Evolutionary conservation across 2,797 vertebrate species (phyloP), one percentile per base, ranked within the genome.

Genomic region (Ceryle rudis): DNA sequence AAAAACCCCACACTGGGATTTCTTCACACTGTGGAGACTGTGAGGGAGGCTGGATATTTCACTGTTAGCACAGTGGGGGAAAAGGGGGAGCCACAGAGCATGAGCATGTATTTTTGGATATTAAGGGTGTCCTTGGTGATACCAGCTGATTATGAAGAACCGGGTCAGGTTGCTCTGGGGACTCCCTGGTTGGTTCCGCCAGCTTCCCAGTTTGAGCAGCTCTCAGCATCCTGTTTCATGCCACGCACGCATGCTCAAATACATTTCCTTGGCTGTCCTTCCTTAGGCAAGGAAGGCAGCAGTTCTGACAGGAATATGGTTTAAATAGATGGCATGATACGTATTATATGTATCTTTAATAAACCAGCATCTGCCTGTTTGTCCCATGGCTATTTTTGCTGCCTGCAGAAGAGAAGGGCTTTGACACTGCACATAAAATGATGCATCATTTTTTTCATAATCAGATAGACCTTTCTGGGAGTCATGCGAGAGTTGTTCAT

Each of bases 41-140:
- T 23, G 33, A 80, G 17, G 33, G 44, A 87, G 25, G 52, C 14
- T 78, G 71, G 28, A 5, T 79, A 31, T 52, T 74, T 78, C 17
- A 39, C 8, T 47, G 55, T 67, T 0, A 4, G n/a, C 29, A 31
- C 1, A 19, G 49, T 0, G 3, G 10, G 5, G 6, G 25, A 5
- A 29, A 54, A 77, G 61, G 25, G n/a, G 44, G 9, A 88, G 44
- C 9, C 35, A 51, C 16, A 35, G 41, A 89, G 20, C 52, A 55
- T 0, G 0, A 72, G 52, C 6, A 14, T 19, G 9, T 70, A 41
- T 17, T 92, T 95, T 88, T 44, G 74, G 47, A 49, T 17, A 73
- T 52, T 16, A 35, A 77, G 22, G 5, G 28, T 58, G 44, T 64
- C 66, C 80, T 86, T 4, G 3, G 60, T 79, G 78, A 42, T 75